Evolutionary conservation across 2,797 vertebrate species (phyloP), one percentile per base, ranked within the genome.

Genomic region (Emys orbicularis): DNA sequence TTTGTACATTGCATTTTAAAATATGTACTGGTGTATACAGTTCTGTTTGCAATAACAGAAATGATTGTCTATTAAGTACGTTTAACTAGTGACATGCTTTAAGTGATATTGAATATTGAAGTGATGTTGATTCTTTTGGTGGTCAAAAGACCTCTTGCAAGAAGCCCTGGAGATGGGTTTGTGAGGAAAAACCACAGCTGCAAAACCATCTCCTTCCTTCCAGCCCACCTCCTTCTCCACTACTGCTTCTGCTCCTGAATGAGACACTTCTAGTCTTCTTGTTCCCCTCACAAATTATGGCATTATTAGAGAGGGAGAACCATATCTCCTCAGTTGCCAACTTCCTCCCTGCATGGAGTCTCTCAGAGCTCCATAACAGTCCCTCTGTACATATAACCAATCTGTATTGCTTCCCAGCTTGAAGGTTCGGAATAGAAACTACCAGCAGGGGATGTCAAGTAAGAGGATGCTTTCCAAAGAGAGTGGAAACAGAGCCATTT

Each of bases 161-260:
- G 97, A 95, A 97, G 86, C 94, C 95, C 95, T 96, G 96, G 41
- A 85, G 87, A 91, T 93, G 92, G 81, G 93, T 93, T 12, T 21
- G 89, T 88, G 87, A 90, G 86, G 93, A 94, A 89, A 96, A 92
- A 94, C 93, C 85, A 84, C 84, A 83, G 90, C 94, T 96, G 91
- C 93, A 90, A 96, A 96, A 15, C 37, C n/a, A 74, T 41, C 37
- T 74, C 68, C 68, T 25, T 74, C 37, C 12, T 74, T 74, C 19
- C 68, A 10, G 12, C 23, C 68, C 37, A n/a, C 21, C n/a, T 74
- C 37, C n/a, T 41, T 74, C 21, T 25, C 41, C n/a, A 74, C n/a
- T 25, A 74, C 37, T 44, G 41, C 18, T 74, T 74, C 41, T 23
- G 37, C 68, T 44, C 68, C 61, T 65, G 61, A 65, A 65, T 65